phyloP scores from a whole-genome alignment of 92 coral and sea anemone species.

The Anthopleura xanthogrammica region DNA sequence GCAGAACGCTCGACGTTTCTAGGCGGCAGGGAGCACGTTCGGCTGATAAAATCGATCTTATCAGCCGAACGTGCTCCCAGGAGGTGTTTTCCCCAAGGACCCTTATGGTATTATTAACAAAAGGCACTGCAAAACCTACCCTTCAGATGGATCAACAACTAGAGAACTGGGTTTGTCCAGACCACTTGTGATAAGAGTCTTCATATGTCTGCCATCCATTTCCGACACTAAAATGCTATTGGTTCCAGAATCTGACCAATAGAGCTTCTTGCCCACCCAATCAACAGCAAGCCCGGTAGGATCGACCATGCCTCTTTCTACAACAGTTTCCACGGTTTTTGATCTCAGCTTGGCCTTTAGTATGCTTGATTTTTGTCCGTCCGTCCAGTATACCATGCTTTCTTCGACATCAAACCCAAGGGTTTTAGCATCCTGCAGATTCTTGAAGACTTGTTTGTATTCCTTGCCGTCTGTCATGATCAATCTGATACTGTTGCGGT shows the following conservation, averaged over 20 bases:
- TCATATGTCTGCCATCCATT: slow-evolving; percentile 64
- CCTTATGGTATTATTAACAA: neutral
- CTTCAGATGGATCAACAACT: slow-evolving; percentile 80
- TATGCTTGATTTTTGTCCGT: slow-evolving; percentile 46
- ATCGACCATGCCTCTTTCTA: slow-evolving; percentile 44
- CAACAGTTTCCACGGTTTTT: slow-evolving; percentile 47
- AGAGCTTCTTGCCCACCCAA: slow-evolving; percentile 92
- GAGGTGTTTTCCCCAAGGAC: too few relatives aligned
- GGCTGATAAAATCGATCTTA: too few relatives aligned
- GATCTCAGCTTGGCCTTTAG: slow-evolving; percentile 58
- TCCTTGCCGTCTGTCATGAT: slow-evolving; percentile 76
- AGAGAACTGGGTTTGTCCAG: slow-evolving; percentile 74
- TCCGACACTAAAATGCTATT: slow-evolving; percentile 77
- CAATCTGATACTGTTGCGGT: slow-evolving; percentile 75
- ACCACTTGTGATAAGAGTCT: slow-evolving; percentile 51
- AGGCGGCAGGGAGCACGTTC: too few relatives aligned
- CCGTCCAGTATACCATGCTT: slow-evolving; percentile 88
- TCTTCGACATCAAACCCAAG: slow-evolving; percentile 76
- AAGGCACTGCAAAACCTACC: slow-evolving; percentile 54
- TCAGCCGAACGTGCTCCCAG: too few relatives aligned
- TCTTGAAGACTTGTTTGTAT: slow-evolving; percentile 52
- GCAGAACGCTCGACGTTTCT: too few relatives aligned
- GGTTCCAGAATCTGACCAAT: slow-evolving; percentile 84
- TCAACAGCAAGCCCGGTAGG: slow-evolving; percentile 86
- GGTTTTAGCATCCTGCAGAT: slow-evolving; percentile 64